A percentile compares a stretch with the other conserved stretches of the same genome.
Conservation (phyloP, 2,888 invertebrate species). For the Agriotes lineatus region DNA sequence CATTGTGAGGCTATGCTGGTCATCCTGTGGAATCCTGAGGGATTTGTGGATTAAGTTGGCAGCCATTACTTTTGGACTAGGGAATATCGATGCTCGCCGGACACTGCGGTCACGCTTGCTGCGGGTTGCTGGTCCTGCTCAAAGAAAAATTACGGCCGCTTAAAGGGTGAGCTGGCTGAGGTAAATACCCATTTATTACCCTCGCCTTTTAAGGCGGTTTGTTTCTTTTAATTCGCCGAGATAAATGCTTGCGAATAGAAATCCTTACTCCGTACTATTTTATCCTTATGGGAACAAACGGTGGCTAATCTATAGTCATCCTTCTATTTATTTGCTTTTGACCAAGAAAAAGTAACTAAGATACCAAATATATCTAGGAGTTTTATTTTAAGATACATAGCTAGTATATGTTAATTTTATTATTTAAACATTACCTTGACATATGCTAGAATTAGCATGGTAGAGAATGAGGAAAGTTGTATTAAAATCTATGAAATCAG, state of each 20-base stretch:
- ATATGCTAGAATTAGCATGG: too few relatives aligned
- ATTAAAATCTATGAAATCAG: too few relatives aligned
- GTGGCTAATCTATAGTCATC: too few relatives aligned
- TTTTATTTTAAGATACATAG: too few relatives aligned
- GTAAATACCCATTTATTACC: conserved; percentile 41
- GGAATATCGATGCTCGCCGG: conserved; percentile 60
- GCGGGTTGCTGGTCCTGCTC: conserved; percentile 39
- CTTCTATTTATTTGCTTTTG: too few relatives aligned
- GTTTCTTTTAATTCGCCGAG: conserved; percentile 28
- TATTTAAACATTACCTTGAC: too few relatives aligned
- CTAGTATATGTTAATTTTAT: too few relatives aligned
- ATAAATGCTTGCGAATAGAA: neutral
- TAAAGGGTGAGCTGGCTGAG: conserved; percentile 40
- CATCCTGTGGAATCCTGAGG: conserved; percentile 60
- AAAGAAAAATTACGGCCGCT: conserved; percentile 44
- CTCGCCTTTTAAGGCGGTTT: conserved; percentile 21
- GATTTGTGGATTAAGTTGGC: conserved; percentile 64
- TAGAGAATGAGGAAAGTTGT: too few relatives aligned
- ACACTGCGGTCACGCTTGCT: conserved; percentile 52
- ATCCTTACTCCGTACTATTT: too few relatives aligned
- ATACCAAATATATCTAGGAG: too few relatives aligned
- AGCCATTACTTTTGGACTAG: conserved; percentile 62
- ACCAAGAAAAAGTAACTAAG: too few relatives aligned
- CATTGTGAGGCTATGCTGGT: conserved; percentile 62
- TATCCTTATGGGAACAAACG: too few relatives aligned